Conservation (phyloP, 2,113 vertebrate genomes). For the Reinhardtius hippoglossoides region DNA sequence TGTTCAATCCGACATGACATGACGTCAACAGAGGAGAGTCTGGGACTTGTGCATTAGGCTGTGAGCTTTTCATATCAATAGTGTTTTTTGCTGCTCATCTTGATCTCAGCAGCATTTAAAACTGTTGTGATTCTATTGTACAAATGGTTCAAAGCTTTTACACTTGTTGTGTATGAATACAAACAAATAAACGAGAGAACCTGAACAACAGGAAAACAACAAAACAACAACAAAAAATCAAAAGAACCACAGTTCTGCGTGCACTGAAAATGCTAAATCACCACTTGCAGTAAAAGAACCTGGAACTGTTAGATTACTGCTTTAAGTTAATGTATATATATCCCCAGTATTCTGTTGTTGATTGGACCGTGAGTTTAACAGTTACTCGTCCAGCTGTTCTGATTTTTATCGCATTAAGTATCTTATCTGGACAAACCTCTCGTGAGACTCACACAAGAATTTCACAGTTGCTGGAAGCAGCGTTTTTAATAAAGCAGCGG, state of each 20-base stretch:
- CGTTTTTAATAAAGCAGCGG: slow-evolving; percentile 38
- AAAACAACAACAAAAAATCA: neutral
- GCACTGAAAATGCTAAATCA: neutral
- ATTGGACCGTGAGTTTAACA: slow-evolving; percentile 1
- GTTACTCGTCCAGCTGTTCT: slow-evolving; percentile 47
- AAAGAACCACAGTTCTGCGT: neutral
- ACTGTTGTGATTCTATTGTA: neutral
- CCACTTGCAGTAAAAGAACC: neutral
- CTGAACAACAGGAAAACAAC: neutral
- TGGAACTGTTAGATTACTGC: neutral
- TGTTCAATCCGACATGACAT: slow-evolving; percentile 34
- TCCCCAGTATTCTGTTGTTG: neutral
- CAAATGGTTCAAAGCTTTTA: neutral
- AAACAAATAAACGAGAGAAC: neutral
- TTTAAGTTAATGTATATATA: slow-evolving; percentile 28
- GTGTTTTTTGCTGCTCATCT: neutral
- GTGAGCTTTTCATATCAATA: neutral
- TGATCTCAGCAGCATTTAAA: neutral
- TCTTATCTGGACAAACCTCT: slow-evolving; percentile 49
- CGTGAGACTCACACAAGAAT: slow-evolving; percentile 45
- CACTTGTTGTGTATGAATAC: neutral
- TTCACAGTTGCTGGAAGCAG: slow-evolving; percentile 48
- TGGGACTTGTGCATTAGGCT: slow-evolving; percentile 1
- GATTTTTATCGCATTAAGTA: slow-evolving; percentile 47
- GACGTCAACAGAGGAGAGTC: slow-evolving; percentile 12